Percentiles rank a stretch among this genome's conserved stretches.
These are phyloP conservation scores for Polyodon spathula DNA, from an alignment of 2,113 vertebrate species.

Conservation along the genomic window DNA sequence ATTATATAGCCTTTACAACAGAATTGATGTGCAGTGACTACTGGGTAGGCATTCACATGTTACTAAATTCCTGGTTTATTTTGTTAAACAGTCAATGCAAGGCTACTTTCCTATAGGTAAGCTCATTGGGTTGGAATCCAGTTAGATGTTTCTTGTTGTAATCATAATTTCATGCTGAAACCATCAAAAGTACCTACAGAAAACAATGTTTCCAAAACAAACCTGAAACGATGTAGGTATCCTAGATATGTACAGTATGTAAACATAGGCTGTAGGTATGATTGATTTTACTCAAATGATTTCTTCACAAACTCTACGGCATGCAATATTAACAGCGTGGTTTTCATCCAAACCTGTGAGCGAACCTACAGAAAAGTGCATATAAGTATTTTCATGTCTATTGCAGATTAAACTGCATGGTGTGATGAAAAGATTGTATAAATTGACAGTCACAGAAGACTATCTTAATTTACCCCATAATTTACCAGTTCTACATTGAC, in stretches of 20 bases:
- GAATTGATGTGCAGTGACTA: constrained; percentile 13
- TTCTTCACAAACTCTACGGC: constrained; percentile 38
- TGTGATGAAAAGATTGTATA: constrained; percentile 7
- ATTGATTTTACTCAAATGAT: constrained; percentile 48
- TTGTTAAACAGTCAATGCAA: constrained; percentile 34
- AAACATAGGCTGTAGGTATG: constrained; percentile 51
- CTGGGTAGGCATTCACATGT: constrained; percentile 3
- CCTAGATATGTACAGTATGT: constrained; percentile 30
- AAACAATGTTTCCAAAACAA: too few relatives aligned
- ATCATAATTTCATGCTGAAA: constrained; percentile 52
- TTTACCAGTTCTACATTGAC: constrained; percentile 63
- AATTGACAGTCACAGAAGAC: not conserved
- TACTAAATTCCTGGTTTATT: constrained; percentile 1
- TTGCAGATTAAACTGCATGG: constrained; percentile 47
- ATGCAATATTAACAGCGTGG: constrained; percentile 42
- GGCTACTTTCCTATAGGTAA: constrained; percentile 44
- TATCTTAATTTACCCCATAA: not conserved
- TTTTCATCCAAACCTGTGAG: constrained; percentile 71
- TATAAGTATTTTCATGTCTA: constrained; percentile 86
- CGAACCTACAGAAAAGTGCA: constrained; percentile 71
- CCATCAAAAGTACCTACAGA: constrained; percentile 66
- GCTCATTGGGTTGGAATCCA: constrained; percentile 70
- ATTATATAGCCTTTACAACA: constrained; percentile 46
- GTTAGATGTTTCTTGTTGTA: constrained; percentile 16
- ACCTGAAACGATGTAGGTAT: too few relatives aligned